Evolutionary conservation across 2,888 invertebrate genomes (phyloP).

Genomic region (Watsonalla binaria): DNA sequence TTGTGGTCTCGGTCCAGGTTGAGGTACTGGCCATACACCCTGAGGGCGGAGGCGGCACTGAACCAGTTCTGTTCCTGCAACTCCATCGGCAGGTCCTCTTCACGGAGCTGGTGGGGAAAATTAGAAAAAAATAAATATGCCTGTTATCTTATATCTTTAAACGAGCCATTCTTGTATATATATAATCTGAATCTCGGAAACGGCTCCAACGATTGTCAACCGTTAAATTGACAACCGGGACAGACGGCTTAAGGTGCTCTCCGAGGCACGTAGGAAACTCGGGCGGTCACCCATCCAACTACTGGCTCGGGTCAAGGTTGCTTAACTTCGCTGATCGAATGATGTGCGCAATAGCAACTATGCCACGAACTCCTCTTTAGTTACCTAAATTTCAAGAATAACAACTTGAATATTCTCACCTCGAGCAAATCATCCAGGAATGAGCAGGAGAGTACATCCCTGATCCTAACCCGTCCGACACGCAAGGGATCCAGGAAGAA

Average conservation of each 20-base stretch:
- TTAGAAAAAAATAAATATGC: neutral
- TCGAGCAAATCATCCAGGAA: constrained; percentile 95
- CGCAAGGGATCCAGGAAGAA: constrained; percentile 95
- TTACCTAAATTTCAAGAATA: neutral
- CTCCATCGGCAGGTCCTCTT: constrained; percentile 90
- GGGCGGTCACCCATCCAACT: no score
- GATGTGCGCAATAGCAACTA: no score
- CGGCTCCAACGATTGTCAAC: no score
- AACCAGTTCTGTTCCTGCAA: constrained; percentile 94
- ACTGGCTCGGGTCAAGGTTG: no score
- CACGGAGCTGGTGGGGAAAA: constrained; percentile 80
- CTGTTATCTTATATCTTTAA: no score
- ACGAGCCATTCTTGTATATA: no score
- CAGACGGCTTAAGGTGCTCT: no score
- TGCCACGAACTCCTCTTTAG: no score
- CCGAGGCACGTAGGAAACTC: no score
- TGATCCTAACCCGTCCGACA: constrained; percentile 92
- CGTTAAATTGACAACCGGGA: no score
- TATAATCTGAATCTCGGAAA: no score
- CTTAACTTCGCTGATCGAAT: no score
- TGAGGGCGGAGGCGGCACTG: constrained; percentile 90
- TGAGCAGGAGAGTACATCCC: constrained; percentile 94
- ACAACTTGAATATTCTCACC: constrained; percentile 50
- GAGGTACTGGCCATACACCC: constrained; percentile 96
- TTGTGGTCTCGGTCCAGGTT: constrained; percentile 96